Evolutionary conservation across 2,797 vertebrate genomes (phyloP), one percentile per base, ranked within the genome.

Genomic region (Arvicola amphibius): DNA sequence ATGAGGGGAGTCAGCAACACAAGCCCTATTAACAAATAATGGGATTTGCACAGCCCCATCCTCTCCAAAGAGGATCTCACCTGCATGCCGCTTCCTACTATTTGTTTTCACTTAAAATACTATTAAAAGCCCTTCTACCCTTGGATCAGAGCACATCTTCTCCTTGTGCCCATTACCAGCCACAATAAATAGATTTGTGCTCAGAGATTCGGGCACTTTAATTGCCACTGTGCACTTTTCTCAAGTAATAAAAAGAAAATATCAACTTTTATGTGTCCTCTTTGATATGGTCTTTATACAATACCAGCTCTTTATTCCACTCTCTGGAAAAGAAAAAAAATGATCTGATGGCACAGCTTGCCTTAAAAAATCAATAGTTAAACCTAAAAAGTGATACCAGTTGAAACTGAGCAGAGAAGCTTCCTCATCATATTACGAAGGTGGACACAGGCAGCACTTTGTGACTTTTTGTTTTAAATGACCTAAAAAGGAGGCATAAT

Each of bases 191-290:
- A 98, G 93, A 73, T 93, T 79, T 97, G 94, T 97, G 88, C 95
- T 97, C 74, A 14, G 78, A 96, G 88, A 96, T 91, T 34, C 43
- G 2, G 89, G 90, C 83, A 73, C 69, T 95, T 93, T 96, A 96
- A 96, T 97, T 97, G 95, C 78, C 61, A 84, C 71, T 96, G 83
- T 97, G 94, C 89, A 96, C 95, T 96, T 97, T 90, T 96, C 67
- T 96, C 56, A 84, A 96, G 91, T 93, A 98, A 86, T 77, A 96
- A 96, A 97, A 98, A 98, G 98, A 98, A 97, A 89, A 97, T 98
- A 98, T 95, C 97, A 97, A 88, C 92, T 98, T 96, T 98, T 96
- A 97, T 98, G 97, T 97, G 96, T 97, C 84, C 78, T 96, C 96
- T 98, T 96, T 93, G 80, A 97, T 98, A 97, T 32, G 6, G 93